Percentiles rank a stretch among this genome's conserved stretches.
Conservation (phyloP, 2,888 invertebrate genomes). For the Orthonevra nobilis region DNA sequence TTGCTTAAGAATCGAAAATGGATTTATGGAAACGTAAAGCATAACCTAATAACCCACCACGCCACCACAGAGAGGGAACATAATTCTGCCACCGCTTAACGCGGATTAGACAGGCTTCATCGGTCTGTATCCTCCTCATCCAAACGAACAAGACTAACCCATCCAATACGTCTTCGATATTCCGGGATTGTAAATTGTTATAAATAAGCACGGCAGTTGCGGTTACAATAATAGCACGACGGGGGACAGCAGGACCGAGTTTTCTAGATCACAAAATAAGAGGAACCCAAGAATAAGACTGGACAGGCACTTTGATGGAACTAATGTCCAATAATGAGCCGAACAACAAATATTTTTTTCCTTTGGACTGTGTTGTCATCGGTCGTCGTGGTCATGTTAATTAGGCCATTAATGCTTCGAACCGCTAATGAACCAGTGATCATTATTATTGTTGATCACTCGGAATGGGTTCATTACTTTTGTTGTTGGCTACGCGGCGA, state of each 20-base stretch:
- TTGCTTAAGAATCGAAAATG: constrained; percentile 54
- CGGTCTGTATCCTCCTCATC: neutral
- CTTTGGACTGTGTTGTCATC: constrained; percentile 38
- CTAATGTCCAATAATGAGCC: constrained; percentile 54
- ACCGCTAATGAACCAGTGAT: constrained; percentile 64
- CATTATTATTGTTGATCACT: constrained; percentile 66
- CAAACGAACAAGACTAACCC: too few relatives aligned
- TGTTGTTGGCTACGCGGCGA: constrained; percentile 32
- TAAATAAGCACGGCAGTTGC: constrained; percentile 39
- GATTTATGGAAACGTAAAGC: constrained; percentile 40
- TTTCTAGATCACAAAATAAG: constrained; percentile 29
- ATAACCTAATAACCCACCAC: constrained; percentile 23
- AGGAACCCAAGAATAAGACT: neutral
- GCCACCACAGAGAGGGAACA: neutral
- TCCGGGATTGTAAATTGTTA: constrained; percentile 41
- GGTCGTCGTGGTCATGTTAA: constrained; percentile 58
- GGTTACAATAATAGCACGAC: constrained; percentile 45
- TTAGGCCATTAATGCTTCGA: constrained; percentile 56
- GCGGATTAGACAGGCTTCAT: neutral
- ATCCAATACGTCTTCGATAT: too few relatives aligned
- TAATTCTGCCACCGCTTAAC: constrained; percentile 30
- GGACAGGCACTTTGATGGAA: constrained; percentile 13
- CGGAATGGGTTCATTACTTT: constrained; percentile 64
- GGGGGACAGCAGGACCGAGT: constrained; percentile 25
- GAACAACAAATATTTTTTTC: constrained; percentile 39